Conservation (phyloP, 2,113 vertebrate genomes). For the Strix uralensis region DNA sequence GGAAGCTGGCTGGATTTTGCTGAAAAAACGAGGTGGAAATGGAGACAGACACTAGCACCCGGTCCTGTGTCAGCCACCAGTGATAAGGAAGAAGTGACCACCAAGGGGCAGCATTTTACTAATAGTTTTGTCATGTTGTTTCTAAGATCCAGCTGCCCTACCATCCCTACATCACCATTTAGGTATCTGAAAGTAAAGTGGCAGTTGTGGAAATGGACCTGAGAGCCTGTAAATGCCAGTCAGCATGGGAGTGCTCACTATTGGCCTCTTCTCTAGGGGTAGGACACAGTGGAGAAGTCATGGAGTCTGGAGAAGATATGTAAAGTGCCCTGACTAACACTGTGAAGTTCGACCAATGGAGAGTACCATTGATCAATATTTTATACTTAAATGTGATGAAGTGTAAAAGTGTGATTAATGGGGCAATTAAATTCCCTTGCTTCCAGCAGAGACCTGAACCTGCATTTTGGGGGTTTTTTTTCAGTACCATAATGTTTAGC, state of each 20-base stretch:
- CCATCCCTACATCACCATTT: not conserved
- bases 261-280: not conserved
- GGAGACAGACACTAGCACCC: not conserved
- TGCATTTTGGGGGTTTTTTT: not conserved
- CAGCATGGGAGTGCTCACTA: not conserved
- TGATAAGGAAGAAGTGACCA: not conserved
- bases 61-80: not conserved
- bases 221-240: not conserved
- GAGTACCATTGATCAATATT: not conserved
- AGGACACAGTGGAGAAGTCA: not conserved
- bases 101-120: not conserved
- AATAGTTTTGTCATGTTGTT: not conserved
- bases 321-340: not conserved
- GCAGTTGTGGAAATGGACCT: not conserved
- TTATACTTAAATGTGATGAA: conserved; percentile 40
- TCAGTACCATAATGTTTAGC: not conserved
- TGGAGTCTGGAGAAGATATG: not conserved
- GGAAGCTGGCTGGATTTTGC: not conserved
- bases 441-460: conserved; percentile 20
- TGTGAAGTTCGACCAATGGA: not conserved
- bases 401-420: conserved; percentile 61
- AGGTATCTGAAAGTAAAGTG: not conserved
- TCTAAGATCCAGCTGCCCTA: too few species aligned
- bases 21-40: not conserved
- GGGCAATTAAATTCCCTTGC: conserved; percentile 39